phyloP scores from a whole-genome alignment of 1,140 invertebrate genomes.

The Aphelinus certus region DNA sequence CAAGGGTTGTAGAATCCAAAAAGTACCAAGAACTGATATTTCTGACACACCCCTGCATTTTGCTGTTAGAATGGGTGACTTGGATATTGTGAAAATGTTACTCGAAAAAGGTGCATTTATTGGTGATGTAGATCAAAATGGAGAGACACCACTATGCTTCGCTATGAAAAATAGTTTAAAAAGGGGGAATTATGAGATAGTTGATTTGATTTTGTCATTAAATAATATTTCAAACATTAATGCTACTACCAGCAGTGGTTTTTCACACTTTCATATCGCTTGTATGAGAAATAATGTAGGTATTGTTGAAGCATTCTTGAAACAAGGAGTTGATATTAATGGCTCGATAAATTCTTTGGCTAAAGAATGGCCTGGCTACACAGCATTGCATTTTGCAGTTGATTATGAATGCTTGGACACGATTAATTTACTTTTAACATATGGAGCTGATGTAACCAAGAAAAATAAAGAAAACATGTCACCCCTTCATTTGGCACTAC shows the following conservation, averaged over 20 bases:
- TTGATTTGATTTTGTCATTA: constrained; percentile 26
- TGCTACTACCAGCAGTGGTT: constrained; percentile 1
- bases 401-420: constrained; percentile 1
- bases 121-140: constrained; percentile 15
- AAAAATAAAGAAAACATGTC: constrained; percentile 22
- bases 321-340: constrained; percentile 24
- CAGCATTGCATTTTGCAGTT: constrained; percentile 39
- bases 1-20: constrained; percentile 31
- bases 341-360: constrained; percentile 6
- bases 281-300: constrained; percentile 24
- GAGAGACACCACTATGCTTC: constrained; percentile 23
- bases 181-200: constrained; percentile 12
- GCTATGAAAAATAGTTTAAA: constrained; percentile 6
- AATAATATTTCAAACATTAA: constrained; percentile 4
- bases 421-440: constrained; percentile 21
- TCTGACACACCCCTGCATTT: constrained; percentile 32
- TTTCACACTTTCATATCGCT: constrained; percentile 36
- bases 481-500: constrained; percentile 20
- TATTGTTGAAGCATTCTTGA: constrained; percentile 18
- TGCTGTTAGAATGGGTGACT: constrained; percentile 23
- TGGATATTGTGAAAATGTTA: constrained; percentile 19
- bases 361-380: constrained; percentile 23
- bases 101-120: constrained; percentile 14
- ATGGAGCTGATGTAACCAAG: constrained; percentile 8
- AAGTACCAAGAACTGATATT: constrained; percentile 2